These are phyloP conservation scores for Diacarnus erythraeanus DNA, from an alignment of 37 sponge, comb jelly and placozoan genomes.

Conservation along the genomic window DNA sequence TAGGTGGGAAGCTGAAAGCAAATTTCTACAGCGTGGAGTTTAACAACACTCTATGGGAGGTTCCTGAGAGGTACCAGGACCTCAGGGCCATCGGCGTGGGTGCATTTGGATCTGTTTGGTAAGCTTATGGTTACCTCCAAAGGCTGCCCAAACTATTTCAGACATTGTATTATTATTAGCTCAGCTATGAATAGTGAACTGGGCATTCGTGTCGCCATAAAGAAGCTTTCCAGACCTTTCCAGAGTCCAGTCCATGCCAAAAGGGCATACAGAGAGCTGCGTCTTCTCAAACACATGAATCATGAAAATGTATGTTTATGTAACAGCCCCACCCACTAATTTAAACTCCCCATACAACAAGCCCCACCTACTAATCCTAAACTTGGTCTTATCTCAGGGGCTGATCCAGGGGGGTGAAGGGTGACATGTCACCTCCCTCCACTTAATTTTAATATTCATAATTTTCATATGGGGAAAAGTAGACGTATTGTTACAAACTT, in stretches of 20 bases:
- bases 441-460: no score
- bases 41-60: slow-evolving; percentile 81
- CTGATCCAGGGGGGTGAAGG: no score
- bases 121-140: slow-evolving; percentile 6
- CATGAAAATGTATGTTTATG: slow-evolving; percentile 82
- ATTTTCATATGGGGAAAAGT: no score
- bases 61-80: slow-evolving; percentile 87
- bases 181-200: slow-evolving; percentile 78
- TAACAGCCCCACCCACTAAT: no score
- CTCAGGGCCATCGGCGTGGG: slow-evolving; percentile 93
- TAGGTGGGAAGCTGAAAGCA: background rate
- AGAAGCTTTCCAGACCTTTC: slow-evolving; percentile 94
- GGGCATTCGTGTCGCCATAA: slow-evolving; percentile 79
- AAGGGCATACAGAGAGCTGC: slow-evolving; percentile 88
- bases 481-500: no score
- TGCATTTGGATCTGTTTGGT: slow-evolving; percentile 94
- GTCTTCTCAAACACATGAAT: slow-evolving; percentile 78
- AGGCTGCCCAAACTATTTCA: no score
- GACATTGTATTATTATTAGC: slow-evolving; percentile 13
- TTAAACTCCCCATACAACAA: no score
- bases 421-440: no score
- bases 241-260: slow-evolving; percentile 81
- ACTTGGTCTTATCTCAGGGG: no score
- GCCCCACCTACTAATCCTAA: no score
- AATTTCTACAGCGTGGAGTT: slow-evolving; percentile 84